Conservation (phyloP, 1,140 invertebrate species). For the Drosophila bocki region DNA sequence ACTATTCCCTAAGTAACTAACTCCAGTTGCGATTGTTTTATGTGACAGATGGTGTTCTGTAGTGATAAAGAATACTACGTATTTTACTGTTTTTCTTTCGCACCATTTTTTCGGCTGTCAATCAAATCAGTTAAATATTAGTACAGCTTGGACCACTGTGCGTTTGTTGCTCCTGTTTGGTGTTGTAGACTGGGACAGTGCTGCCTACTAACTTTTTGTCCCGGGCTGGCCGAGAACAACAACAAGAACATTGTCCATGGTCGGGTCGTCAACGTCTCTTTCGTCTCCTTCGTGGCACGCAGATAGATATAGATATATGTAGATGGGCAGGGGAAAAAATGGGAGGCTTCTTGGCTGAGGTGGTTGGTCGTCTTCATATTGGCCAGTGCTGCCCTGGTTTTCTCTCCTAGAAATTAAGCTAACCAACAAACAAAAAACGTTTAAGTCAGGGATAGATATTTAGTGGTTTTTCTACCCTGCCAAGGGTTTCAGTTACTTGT, state of each 20-base stretch:
- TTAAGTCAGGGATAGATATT: background rate
- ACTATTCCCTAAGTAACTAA: conserved; percentile 25
- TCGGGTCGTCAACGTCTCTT: conserved; percentile 51
- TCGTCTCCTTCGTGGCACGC: conserved; percentile 37
- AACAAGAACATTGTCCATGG: conserved; percentile 74
- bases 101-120: conserved; percentile 9
- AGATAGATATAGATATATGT: conserved; percentile 29
- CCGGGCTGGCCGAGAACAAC: conserved; percentile 47
- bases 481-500: too few species aligned
- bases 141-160: conserved; percentile 46
- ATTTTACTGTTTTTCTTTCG: background rate
- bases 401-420: background rate
- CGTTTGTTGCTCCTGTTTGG: conserved; percentile 40
- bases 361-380: conserved; percentile 6
- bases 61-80: background rate
- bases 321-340: background rate
- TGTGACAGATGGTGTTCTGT: conserved; percentile 20
- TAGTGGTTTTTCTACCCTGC: too few species aligned
- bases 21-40: conserved; percentile 11
- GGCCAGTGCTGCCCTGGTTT: conserved; percentile 1
- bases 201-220: conserved; percentile 35
- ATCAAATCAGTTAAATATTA: conserved; percentile 45
- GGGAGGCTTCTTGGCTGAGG: background rate
- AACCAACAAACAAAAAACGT: background rate
- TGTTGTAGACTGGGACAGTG: background rate